These are phyloP conservation scores for Episyrphus balteatus DNA, from an alignment of 1,140 invertebrate species.

Conservation along the genomic window DNA sequence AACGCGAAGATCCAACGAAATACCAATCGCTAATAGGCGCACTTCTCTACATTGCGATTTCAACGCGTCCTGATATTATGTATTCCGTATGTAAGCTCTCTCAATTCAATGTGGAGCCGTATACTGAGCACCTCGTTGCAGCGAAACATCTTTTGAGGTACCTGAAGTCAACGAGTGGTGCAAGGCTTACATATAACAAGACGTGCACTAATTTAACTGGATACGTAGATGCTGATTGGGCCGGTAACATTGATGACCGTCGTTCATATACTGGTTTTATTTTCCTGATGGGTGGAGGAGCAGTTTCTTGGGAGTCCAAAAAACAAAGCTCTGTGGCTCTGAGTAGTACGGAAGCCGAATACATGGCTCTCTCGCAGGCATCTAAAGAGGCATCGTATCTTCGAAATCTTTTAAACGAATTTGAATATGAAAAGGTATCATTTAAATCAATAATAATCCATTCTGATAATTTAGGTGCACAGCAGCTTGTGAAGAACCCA, in stretches of 20 bases:
- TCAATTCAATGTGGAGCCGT: conserved; percentile 1
- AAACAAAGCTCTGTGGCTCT: no score
- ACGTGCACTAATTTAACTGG: not conserved
- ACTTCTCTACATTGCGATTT: conserved; percentile 3
- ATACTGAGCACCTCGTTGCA: not conserved
- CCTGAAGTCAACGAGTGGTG: not conserved
- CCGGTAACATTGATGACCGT: conserved; percentile 19
- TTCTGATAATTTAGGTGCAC: conserved; percentile 16
- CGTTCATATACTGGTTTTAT: conserved; percentile 30
- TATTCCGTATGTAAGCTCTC: conserved; percentile 1
- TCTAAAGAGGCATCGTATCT: no score
- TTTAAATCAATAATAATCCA: not conserved
- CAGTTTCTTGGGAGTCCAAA: no score
- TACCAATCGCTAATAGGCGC: conserved; percentile 5
- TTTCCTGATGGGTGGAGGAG: conserved; percentile 14
- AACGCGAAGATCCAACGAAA: not conserved
- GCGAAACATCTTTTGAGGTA: conserved; percentile 3
- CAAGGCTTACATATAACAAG: not conserved
- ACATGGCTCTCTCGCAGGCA: no score
- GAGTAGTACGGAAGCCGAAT: no score
- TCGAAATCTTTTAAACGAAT: no score
- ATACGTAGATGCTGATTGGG: conserved; percentile 20
- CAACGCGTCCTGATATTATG: no score
- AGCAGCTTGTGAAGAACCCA: conserved; percentile 14
- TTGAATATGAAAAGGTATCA: no score